These are phyloP conservation scores for Cyanoramphus novaezelandiae DNA, from an alignment of 2,113 vertebrate genomes.

Conservation along the genomic window DNA sequence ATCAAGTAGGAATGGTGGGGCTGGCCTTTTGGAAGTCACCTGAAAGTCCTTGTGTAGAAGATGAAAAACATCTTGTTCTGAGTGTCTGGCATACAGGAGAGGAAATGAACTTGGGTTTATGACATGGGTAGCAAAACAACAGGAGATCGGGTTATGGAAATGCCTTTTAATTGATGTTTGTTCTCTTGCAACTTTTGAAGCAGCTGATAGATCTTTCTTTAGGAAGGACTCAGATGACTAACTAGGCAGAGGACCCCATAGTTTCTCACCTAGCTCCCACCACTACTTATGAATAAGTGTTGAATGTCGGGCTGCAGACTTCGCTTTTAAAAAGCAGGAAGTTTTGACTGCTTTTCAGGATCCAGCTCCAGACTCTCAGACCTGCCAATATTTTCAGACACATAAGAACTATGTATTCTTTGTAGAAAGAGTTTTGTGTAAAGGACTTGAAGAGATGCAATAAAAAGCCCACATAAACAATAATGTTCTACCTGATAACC, in stretches of 20 bases:
- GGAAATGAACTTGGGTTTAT: conserved; percentile 31
- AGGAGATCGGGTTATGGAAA: not conserved
- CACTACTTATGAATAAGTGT: not conserved
- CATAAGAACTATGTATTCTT: not conserved
- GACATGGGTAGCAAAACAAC: conserved; percentile 11
- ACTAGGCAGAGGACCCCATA: not conserved
- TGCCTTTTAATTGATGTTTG: conserved; percentile 10
- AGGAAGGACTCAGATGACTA: not conserved
- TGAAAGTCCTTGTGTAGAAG: not conserved
- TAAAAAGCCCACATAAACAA: not conserved
- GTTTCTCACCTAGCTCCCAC: not conserved
- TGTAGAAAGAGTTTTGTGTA: not conserved
- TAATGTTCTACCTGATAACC: not conserved
- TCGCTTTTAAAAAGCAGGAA: not conserved
- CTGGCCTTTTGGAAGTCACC: not conserved
- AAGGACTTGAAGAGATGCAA: not conserved
- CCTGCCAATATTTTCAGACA: not conserved
- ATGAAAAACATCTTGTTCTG: conserved; percentile 34
- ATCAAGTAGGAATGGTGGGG: not conserved
- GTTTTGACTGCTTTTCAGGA: not conserved
- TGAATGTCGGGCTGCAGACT: not conserved
- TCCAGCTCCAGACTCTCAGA: not conserved
- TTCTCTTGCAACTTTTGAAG: not conserved
- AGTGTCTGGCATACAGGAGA: conserved; percentile 23
- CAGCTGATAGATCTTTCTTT: not conserved